A percentile compares a stretch with the other conserved stretches of the same genome.
phyloP scores from a whole-genome alignment of 92 coral and sea anemone genomes.

The Siderastrea radians region DNA sequence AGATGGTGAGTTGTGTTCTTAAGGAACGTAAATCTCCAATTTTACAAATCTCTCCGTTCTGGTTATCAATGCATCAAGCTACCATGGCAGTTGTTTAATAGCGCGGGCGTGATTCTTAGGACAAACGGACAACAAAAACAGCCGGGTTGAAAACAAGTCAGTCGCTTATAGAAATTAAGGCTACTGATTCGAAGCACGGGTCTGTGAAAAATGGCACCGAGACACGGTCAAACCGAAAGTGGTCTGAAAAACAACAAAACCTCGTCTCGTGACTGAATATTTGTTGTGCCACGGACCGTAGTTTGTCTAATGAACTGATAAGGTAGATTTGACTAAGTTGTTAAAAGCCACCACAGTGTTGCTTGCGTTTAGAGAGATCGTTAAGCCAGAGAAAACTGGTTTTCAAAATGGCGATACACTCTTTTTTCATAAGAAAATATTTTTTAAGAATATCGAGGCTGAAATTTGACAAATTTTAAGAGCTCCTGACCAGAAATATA shows the following conservation, averaged over 20 bases:
- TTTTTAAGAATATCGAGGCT: no score
- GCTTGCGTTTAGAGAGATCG: conserved; percentile 2
- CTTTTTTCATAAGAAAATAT: no score
- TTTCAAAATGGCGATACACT: conserved; percentile 18
- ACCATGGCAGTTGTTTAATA: not conserved
- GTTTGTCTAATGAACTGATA: not conserved
- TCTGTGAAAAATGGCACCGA: not conserved
- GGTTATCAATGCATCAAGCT: not conserved
- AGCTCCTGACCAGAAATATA: no score
- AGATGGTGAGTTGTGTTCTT: not conserved
- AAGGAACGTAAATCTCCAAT: not conserved
- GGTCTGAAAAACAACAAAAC: not conserved
- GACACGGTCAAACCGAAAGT: not conserved
- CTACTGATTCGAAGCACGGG: not conserved
- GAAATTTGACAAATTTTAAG: no score
- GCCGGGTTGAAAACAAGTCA: not conserved
- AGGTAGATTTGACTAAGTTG: no score
- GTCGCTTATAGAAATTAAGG: no score
- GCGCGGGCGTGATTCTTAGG: conserved; percentile 13
- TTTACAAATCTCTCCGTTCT: conserved; percentile 18
- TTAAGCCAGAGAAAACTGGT: not conserved
- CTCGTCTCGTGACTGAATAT: not conserved
- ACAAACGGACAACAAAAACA: not conserved
- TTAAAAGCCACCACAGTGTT: not conserved
- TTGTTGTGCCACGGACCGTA: not conserved